phyloP scores from a whole-genome alignment of 2,113 vertebrate genomes.

The Carassius carassius region DNA sequence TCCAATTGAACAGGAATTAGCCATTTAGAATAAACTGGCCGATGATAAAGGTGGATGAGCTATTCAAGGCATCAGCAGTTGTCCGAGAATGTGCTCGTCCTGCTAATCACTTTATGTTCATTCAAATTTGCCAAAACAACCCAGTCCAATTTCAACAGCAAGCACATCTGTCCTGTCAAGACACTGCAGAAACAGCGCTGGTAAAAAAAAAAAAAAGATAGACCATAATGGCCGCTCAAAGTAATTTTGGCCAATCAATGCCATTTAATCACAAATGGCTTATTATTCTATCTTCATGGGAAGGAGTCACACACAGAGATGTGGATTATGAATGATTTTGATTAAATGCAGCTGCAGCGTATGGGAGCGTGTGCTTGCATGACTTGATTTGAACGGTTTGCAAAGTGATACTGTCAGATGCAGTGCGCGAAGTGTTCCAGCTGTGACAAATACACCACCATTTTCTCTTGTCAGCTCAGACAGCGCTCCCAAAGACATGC shows the following conservation, averaged over 20 bases:
- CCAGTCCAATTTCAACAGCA: conserved; percentile 27
- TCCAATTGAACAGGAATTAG: conserved; percentile 25
- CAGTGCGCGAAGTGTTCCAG: conserved; percentile 30
- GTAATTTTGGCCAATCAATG: conserved; percentile 49
- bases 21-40: conserved; percentile 38
- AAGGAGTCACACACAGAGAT: conserved; percentile 25
- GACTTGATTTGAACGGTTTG: conserved; percentile 30
- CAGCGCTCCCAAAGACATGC: too few relatives aligned
- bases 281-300: conserved; percentile 19
- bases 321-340: conserved; percentile 42
- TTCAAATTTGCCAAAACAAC: conserved; percentile 26
- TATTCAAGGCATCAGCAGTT: conserved; percentile 24
- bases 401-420: conserved; percentile 32
- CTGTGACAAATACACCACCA: conserved; percentile 47
- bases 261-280: conserved; percentile 40
- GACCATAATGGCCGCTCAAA: conserved; percentile 33
- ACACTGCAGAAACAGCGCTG: conserved; percentile 23
- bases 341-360: conserved; percentile 45
- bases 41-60: conserved; percentile 13
- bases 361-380: not conserved
- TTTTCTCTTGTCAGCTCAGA: conserved; percentile 51
- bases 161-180: conserved; percentile 33
- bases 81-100: conserved; percentile 18
- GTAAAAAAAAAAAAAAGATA: conserved; percentile 21
- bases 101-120: conserved; percentile 28